phyloP scores from a whole-genome alignment of 1,140 invertebrate species.

The Trichonephila clavata region DNA sequence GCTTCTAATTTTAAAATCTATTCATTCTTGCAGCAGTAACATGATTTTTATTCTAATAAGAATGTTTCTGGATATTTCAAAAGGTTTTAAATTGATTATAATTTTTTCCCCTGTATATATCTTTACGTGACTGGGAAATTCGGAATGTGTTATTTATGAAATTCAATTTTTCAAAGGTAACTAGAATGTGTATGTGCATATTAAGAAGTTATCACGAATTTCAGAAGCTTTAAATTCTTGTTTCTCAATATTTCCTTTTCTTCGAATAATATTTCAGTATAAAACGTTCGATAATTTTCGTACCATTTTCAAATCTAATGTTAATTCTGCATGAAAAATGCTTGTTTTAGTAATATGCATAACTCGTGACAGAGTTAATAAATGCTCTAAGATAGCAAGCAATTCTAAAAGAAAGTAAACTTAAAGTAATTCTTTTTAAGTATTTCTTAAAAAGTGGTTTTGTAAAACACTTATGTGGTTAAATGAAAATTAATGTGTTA shows the following conservation, averaged over 20 bases:
- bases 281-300: too few relatives aligned
- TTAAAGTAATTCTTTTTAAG: too few relatives aligned
- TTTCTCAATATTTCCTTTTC: neutral
- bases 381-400: too few relatives aligned
- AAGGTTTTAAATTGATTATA: neutral
- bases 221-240: neutral
- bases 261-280: too few relatives aligned
- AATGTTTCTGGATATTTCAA: neutral
- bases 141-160: neutral
- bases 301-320: too few relatives aligned
- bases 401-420: too few relatives aligned
- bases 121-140: neutral
- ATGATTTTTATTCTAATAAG: slow-evolving; percentile 8
- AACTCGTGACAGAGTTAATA: too few relatives aligned
- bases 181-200: neutral
- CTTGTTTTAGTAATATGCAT: too few relatives aligned
- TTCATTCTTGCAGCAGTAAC: neutral
- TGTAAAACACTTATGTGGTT: too few relatives aligned
- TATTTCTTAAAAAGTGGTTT: too few relatives aligned
- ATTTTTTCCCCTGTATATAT: neutral
- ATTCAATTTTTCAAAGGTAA: neutral
- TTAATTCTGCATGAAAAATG: too few relatives aligned
- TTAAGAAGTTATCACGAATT: neutral
- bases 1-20: neutral
- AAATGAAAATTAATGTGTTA: too few relatives aligned